Base-by-base conservation (phyloP, 1,140 invertebrate genomes). In the Macrobrachium rosenbergii region DNA sequence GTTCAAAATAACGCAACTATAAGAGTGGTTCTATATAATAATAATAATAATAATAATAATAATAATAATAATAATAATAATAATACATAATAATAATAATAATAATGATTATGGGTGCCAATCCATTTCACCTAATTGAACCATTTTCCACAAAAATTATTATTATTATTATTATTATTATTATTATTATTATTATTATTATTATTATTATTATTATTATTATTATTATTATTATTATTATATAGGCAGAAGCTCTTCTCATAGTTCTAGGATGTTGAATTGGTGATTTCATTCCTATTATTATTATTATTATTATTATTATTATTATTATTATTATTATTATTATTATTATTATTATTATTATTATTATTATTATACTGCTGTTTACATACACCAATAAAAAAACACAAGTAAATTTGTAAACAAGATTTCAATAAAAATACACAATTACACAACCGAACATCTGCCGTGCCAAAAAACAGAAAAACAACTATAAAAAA, bases 151-250 rank as follows among this genome's bases (percentile, higher is more conserved):
- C n/a, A n/a, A 37, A 37, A 37, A 80, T 64, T 80, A 80, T 80
- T 80, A 63, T 80, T 80, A 80, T 80, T 80, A 80, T 80, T 80
- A 80, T 80, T 80, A 80, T 80, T 80, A 80, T 80, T 80, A 80
- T 80, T 80, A 80, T 80, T 63, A 80, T 80, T 80, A 80, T 80
- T 63, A 63, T 80, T 80, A 80, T 80, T 80, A 80, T 62, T 80
- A 80, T 80, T 80, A 80, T 80, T 64, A n/a, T 79, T 59, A 79
- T 60, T 75, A 75, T 6, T 16, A 75, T 8, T 75, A 28, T 21
- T 43, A 28, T 28, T 75, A 75, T 21, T 28, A 75, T 10, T 43
- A 75, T 21, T 37, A 28, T 21, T 75, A 75, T 21, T 16, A 75
- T 21, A n/a, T n/a, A n/a, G n/a, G n/a, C n/a, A n/a, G n/a, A n/a